Percentiles rank a stretch among this genome's conserved stretches.
Evolutionary conservation across 2,888 invertebrate species (phyloP).

Genomic region (Thera obeliscata): DNA sequence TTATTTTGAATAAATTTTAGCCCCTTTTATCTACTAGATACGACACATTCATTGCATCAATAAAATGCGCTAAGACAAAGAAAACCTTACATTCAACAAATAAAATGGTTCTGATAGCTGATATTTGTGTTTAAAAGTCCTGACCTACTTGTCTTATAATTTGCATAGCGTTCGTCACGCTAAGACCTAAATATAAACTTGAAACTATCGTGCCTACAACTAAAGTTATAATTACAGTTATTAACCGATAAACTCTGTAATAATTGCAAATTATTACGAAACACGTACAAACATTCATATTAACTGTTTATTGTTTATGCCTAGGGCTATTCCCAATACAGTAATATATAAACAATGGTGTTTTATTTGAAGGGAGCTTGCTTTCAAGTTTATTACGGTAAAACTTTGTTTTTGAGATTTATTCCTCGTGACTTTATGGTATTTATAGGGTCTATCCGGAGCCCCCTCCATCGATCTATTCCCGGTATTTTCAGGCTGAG

Average conservation of each 20-base stretch:
- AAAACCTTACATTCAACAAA: too few relatives aligned
- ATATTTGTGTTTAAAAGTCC: neutral
- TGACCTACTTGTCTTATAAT: neutral
- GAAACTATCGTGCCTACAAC: conserved; percentile 13
- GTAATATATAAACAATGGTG: neutral
- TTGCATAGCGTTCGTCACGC: conserved; percentile 10
- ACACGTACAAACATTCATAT: conserved; percentile 27
- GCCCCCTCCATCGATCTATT: too few relatives aligned
- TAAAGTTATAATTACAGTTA: conserved; percentile 27
- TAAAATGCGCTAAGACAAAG: too few relatives aligned
- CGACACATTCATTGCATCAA: too few relatives aligned
- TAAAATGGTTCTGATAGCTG: neutral
- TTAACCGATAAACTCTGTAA: conserved; percentile 24
- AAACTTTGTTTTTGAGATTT: neutral
- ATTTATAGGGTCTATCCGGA: too few relatives aligned
- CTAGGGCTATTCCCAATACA: conserved; percentile 18
- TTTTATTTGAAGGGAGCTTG: neutral
- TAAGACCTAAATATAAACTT: conserved; percentile 1
- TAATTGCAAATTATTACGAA: conserved; percentile 21
- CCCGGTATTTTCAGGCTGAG: too few relatives aligned
- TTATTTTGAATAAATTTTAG: too few relatives aligned
- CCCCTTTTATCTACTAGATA: too few relatives aligned
- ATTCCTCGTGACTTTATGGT: too few relatives aligned
- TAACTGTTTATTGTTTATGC: conserved; percentile 27
- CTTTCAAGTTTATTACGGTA: neutral